A percentile compares a stretch with the other conserved stretches of the same genome.
Evolutionary conservation across 2,797 vertebrate genomes (phyloP).

Genomic region (Dermochelys coriacea): DNA sequence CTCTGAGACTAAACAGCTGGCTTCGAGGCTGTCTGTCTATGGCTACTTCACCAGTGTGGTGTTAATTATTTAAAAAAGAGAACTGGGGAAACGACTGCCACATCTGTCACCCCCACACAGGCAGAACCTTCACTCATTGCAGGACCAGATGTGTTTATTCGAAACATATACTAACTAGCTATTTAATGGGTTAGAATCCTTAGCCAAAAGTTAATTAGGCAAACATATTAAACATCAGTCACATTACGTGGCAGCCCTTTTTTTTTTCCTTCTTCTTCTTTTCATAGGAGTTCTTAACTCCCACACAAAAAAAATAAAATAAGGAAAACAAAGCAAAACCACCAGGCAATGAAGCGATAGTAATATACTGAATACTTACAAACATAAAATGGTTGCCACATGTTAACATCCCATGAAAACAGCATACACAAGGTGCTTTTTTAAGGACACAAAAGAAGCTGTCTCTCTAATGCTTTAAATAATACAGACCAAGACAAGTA

Average conservation of each 20-base stretch:
- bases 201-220: slow-evolving; percentile 94
- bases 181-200: slow-evolving; percentile 90
- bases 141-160: slow-evolving; percentile 94
- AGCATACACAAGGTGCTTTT: neutral
- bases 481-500: neutral
- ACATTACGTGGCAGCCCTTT: slow-evolving; percentile 74
- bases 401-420: neutral
- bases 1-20: slow-evolving; percentile 79
- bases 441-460: neutral
- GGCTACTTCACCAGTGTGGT: slow-evolving; percentile 72
- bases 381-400: rapidly evolving
- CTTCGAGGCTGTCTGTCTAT: slow-evolving; percentile 55
- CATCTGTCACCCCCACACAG: slow-evolving; percentile 92
- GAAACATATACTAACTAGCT: slow-evolving; percentile 88
- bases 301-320: neutral
- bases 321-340: neutral
- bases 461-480: neutral
- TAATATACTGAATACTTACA: neutral
- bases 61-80: slow-evolving; percentile 92
- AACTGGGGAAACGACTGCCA: slow-evolving; percentile 85
- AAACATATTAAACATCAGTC: slow-evolving; percentile 81
- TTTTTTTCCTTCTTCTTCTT: neutral
- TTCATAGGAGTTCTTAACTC: slow-evolving; percentile 30
- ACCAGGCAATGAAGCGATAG: neutral
- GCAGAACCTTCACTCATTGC: slow-evolving; percentile 71